Base-by-base conservation (phyloP, 2,113 vertebrate genomes). In the Nanorana parkeri region DNA sequence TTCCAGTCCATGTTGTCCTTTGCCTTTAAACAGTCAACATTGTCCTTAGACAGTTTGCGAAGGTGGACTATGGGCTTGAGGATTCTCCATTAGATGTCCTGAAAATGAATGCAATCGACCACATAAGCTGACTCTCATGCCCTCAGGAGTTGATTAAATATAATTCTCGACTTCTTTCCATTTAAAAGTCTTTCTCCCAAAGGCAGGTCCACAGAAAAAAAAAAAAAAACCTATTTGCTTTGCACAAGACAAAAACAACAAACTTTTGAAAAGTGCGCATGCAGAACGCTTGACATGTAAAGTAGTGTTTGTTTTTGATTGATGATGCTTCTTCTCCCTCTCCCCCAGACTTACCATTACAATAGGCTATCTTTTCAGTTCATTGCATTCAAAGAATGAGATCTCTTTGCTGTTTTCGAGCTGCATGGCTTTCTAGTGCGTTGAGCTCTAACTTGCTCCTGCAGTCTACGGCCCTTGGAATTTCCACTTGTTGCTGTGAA, bases 331-430 rank as follows among this genome's bases (percentile, higher is more conserved):
- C 89, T 87, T 90, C 93, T 92, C 91, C 92, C 91, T 90, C 88
- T 88, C 89, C 87, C 88, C 68, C 87, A 91, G 82, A 90, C 96
- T 97, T 95, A 96, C 93, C 96, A 97, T 97, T 91, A 97, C 95
- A 97, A 97, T 94, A 89, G 93, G 74, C 90, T 92, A 94, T 91
- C 92, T 93, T 90, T 90, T 91, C 93, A 94, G 94, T 90, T 92
- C 93, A 93, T 84, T 92, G 95, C 90, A 91, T 93, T 87, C 84
- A 87, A 92, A 95, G 95, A 96, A 93, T 94, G 93, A 90, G 90
- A 93, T 86, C 80, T 83, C 87, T 89, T 88, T 89, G 90, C 78
- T 85, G 32, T 85, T 87, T 86, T 85, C 84, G 0, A 0, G 67
- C 84, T 78, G 77, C 77, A 78, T 68, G 23, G 64, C 20, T 36